phyloP scores from a whole-genome alignment of 1,140 invertebrate species.

The Pseudobourletiella spinata region DNA sequence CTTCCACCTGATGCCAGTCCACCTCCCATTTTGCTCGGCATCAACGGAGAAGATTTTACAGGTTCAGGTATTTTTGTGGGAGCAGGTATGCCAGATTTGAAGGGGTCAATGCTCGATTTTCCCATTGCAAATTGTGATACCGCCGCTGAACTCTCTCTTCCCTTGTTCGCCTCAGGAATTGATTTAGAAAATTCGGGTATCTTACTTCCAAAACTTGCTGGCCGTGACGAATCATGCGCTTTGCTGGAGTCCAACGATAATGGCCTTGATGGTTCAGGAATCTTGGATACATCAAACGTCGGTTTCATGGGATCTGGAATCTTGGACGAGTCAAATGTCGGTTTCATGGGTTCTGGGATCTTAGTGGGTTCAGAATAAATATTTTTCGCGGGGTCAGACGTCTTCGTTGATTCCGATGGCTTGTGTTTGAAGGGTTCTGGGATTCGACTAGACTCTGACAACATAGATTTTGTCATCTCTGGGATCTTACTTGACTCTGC shows the following conservation, averaged over 20 bases:
- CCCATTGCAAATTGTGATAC: too few species aligned
- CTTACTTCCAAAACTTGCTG: background rate
- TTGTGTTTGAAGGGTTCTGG: background rate
- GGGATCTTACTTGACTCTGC: background rate
- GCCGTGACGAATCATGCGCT: background rate
- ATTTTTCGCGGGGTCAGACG: background rate
- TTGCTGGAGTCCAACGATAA: background rate
- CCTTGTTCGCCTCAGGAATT: background rate
- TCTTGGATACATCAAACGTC: background rate
- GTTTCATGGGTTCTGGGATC: slow-evolving; percentile 4
- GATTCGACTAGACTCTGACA: background rate
- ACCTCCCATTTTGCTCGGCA: background rate
- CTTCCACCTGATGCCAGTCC: background rate
- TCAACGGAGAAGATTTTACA: background rate
- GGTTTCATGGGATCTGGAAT: background rate
- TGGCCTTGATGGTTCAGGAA: background rate
- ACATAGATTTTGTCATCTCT: background rate
- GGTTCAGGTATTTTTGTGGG: background rate
- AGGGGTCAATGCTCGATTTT: too few species aligned
- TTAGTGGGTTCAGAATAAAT: too few species aligned
- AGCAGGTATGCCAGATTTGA: background rate
- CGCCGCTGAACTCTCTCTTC: too few species aligned
- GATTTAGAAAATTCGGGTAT: background rate
- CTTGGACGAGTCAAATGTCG: background rate
- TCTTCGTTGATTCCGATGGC: background rate